A percentile compares a stretch with the other conserved stretches of the same genome.
Evolutionary conservation across 1,140 invertebrate genomes (phyloP).

Genomic region (Tachypleus tridentatus): DNA sequence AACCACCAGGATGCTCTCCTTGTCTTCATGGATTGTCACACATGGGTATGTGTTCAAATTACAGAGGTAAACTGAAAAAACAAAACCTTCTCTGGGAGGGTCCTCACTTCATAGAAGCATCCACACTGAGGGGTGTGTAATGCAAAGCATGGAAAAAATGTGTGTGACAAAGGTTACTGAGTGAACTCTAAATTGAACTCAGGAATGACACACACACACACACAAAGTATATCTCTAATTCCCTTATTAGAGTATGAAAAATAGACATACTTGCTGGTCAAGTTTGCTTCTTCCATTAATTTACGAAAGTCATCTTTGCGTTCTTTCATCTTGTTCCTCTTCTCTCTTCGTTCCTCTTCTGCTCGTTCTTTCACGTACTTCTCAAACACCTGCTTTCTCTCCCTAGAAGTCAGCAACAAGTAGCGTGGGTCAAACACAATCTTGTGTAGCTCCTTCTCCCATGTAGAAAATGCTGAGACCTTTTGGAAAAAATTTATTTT

Average conservation of each 20-base stretch:
- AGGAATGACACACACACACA: neutral
- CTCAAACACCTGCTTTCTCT: slow-evolving; percentile 92
- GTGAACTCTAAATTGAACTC: too few species aligned
- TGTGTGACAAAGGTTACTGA: too few species aligned
- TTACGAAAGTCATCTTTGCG: slow-evolving; percentile 81
- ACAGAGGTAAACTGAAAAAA: too few species aligned
- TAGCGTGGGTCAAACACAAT: slow-evolving; percentile 97
- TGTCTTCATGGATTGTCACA: too few species aligned
- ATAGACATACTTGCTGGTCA: slow-evolving; percentile 77
- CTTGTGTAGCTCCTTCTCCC: slow-evolving; percentile 99
- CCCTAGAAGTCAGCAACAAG: slow-evolving; percentile 84
- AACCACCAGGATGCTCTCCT: too few species aligned
- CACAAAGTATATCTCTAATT: neutral
- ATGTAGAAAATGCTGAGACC: slow-evolving; percentile 96
- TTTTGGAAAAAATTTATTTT: slow-evolving; percentile 28
- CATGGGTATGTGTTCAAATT: too few species aligned
- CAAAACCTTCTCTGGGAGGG: too few species aligned
- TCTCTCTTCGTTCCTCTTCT: slow-evolving; percentile 93
- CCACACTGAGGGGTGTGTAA: too few species aligned
- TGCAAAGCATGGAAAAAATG: too few species aligned
- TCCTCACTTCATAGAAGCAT: too few species aligned
- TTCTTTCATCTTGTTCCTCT: slow-evolving; percentile 84
- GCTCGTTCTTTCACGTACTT: slow-evolving; percentile 96
- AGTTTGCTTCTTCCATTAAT: slow-evolving; percentile 76
- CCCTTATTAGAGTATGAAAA: neutral